Conservation (phyloP, 2,113 vertebrate species). For the Uria lomvia region DNA sequence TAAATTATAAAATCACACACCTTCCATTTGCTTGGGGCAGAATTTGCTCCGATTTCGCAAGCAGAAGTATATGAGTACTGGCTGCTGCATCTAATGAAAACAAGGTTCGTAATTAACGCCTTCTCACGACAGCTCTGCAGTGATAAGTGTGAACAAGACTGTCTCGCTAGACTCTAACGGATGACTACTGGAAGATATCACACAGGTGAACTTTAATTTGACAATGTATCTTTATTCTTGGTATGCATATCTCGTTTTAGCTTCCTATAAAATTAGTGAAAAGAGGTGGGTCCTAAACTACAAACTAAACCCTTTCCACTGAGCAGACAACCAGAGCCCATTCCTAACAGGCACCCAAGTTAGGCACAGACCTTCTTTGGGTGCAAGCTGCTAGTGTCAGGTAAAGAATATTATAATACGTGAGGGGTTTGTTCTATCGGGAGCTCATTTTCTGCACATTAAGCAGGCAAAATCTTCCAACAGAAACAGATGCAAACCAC, state of each 20-base stretch:
- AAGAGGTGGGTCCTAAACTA: background rate
- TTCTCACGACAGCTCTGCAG: background rate
- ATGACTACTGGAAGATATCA: rapidly evolving
- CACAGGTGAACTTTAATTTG: background rate
- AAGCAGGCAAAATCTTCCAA: background rate
- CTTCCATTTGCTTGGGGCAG: background rate
- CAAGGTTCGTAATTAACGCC: background rate
- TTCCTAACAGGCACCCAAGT: background rate
- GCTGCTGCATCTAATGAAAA: background rate
- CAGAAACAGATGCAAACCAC: background rate
- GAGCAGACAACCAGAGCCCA: background rate
- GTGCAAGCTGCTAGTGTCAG: background rate
- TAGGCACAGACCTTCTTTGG: background rate
- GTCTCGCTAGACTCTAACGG: background rate
- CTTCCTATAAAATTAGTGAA: background rate
- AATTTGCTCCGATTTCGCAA: background rate
- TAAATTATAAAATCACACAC: background rate
- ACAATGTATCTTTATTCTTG: background rate
- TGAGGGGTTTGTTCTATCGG: background rate
- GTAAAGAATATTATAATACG: background rate
- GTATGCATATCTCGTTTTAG: background rate
- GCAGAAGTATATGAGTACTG: background rate
- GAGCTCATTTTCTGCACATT: background rate
- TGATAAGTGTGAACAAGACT: background rate
- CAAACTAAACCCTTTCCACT: background rate